phyloP scores from a whole-genome alignment of 2,888 invertebrate genomes.

The Chelonus formosanus region DNA sequence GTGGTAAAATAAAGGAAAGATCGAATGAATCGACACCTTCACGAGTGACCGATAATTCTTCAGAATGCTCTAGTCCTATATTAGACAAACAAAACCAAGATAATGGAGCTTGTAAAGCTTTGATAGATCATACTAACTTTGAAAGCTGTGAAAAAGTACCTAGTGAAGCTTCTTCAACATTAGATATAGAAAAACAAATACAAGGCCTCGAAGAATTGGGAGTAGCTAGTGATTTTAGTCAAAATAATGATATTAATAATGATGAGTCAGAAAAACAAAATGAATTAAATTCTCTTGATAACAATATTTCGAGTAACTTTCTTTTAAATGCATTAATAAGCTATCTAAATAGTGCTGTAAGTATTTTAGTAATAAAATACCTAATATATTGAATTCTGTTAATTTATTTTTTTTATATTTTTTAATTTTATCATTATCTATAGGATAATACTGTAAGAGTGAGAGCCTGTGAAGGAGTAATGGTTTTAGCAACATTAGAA shows the following conservation, averaged over 20 bases:
- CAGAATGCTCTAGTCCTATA: conserved; percentile 56
- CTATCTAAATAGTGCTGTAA: conserved; percentile 74
- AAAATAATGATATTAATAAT: conserved; percentile 38
- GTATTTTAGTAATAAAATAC: conserved; percentile 49
- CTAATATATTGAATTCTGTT: background rate
- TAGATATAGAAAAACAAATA: conserved; percentile 48
- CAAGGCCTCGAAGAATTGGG: conserved; percentile 51
- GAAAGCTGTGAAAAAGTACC: conserved; percentile 42
- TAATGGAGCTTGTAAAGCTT: conserved; percentile 10
- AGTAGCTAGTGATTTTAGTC: conserved; percentile 43
- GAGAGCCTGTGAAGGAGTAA: conserved; percentile 74
- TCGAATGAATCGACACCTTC: conserved; percentile 50
- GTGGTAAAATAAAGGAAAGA: conserved; percentile 27
- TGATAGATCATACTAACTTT: conserved; percentile 32
- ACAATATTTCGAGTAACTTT: conserved; percentile 64
- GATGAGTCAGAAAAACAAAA: conserved; percentile 39
- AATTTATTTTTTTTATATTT: background rate
- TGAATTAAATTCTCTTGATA: conserved; percentile 45
- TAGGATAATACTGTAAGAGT: conserved; percentile 75
- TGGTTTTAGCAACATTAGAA: conserved; percentile 73
- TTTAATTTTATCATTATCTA: conserved; percentile 33
- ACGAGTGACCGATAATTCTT: conserved; percentile 52
- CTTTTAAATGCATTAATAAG: conserved; percentile 72
- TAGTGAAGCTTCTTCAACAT: conserved; percentile 36
- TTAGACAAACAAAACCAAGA: conserved; percentile 44